Evolutionary conservation across 1,140 invertebrate species (phyloP).

Genomic region (Panagrolaimus sp.): DNA sequence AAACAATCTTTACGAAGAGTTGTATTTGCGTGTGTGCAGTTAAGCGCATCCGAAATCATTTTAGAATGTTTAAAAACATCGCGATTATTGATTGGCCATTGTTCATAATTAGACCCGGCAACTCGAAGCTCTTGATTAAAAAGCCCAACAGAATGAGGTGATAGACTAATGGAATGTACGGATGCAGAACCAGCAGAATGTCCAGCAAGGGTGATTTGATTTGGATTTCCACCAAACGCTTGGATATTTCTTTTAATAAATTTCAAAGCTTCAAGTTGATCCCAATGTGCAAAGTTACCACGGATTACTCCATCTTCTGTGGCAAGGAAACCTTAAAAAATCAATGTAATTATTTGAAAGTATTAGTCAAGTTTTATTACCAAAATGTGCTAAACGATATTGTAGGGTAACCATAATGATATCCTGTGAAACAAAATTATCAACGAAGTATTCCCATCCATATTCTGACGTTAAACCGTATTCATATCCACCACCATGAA

Average conservation of each 20-base stretch:
- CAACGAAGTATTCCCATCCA: background rate
- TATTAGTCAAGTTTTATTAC: background rate
- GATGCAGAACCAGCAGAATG: constrained; percentile 72
- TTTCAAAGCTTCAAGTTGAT: constrained; percentile 75
- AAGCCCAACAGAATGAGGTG: constrained; percentile 62
- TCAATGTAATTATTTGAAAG: background rate
- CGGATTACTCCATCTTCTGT: constrained; percentile 50
- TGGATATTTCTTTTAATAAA: constrained; percentile 58
- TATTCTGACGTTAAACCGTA: background rate
- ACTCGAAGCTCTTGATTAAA: background rate
- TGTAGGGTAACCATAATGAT: constrained; percentile 70
- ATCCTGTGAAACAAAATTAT: constrained; percentile 61
- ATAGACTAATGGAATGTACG: constrained; percentile 72
- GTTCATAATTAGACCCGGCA: background rate
- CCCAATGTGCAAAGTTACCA: constrained; percentile 66
- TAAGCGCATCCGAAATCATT: background rate
- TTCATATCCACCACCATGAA: constrained; percentile 76
- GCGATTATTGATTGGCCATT: background rate
- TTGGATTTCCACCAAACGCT: constrained; percentile 59
- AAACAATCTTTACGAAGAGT: background rate
- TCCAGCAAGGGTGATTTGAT: constrained; percentile 63
- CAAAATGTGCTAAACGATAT: constrained; percentile 66
- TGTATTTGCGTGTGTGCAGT: background rate
- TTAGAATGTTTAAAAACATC: background rate
- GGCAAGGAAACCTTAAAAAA: constrained; percentile 49